Base-by-base conservation (phyloP, 2,888 invertebrate genomes). In the Caenorhabditis sp. region DNA sequence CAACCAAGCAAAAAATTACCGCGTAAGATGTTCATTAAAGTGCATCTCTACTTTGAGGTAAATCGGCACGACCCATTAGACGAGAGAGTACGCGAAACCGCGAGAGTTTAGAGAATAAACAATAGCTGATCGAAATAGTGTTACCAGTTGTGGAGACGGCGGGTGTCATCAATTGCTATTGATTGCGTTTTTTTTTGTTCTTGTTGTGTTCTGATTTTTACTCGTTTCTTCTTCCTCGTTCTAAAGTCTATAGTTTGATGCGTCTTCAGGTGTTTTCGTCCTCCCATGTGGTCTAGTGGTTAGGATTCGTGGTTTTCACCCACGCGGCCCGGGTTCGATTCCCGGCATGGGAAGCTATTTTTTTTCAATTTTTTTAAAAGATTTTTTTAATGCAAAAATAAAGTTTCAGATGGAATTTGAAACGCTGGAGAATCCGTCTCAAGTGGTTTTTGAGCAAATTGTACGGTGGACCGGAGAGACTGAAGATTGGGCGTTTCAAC, bases 251-350 rank as follows among this genome's bases (percentile, higher is more conserved):
- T n/a, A n/a, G n/a, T 10, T 43, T 10, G 17, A 10, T 43, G 12
- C 14, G 14, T 12, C n/a, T 10, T 17, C 5, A 43, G 3, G 43
- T 43, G 43, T 17, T 6, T 58, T 10, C 62, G 62, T 70, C 73
- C 75, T 81, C 81, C 81, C 81, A 79, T 81, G 81, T 82, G 81
- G 81, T 82, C 82, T 82, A 82, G 81, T 82, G 82, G 82, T 81
- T 81, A 83, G 83, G 83, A 83, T 83, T 83, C 79, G 82, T 78
- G 83, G 83, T 83, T 83, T 83, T 83, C 83, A 83, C 82, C 81
- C 83, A 78, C 81, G 78, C 81, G 82, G 82, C 83, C 82, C 83
- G 83, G 83, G 83, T 83, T 82, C 83, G 83, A 83, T 83, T 83
- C 83, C 83, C 83, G 83, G 83, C 81, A 81, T 79, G 81, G 83